Percentiles rank a stretch among this genome's conserved stretches.
phyloP scores from a whole-genome alignment of 2,113 vertebrate genomes.

The Elephantulus edwardii region DNA sequence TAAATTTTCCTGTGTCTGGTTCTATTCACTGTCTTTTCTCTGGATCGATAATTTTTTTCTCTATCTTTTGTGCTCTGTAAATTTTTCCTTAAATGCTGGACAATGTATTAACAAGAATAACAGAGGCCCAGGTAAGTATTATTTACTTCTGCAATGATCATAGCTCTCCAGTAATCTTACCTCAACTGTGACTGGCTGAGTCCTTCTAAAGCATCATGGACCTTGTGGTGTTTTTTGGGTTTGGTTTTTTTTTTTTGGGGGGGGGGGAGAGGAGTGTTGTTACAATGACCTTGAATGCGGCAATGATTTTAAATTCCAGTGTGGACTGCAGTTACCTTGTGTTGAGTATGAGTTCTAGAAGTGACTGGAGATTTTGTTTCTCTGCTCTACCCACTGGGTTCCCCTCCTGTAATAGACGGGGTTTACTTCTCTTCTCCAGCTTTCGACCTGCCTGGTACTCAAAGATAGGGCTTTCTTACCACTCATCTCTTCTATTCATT shows the following conservation, averaged over 20 bases:
- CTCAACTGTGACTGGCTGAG: background rate
- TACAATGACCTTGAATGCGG: background rate
- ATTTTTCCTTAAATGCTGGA: slow-evolving; percentile 10
- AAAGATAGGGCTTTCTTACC: background rate
- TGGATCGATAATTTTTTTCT: background rate
- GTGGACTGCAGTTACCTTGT: background rate
- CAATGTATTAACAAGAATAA: background rate
- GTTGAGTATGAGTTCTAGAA: background rate
- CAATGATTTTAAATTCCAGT: background rate
- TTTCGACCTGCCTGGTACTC: background rate
- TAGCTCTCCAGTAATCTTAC: background rate
- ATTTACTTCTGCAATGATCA: background rate
- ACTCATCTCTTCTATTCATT: background rate
- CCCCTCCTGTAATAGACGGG: background rate
- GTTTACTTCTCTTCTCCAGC: background rate
- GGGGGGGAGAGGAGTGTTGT: too few species aligned
- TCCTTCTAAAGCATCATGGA: background rate
- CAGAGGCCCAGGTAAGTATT: background rate
- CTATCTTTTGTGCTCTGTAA: background rate
- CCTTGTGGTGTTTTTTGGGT: background rate
- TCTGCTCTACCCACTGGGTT: background rate
- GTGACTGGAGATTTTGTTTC: background rate
- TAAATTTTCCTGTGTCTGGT: background rate
- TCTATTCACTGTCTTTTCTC: background rate
- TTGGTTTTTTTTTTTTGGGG: background rate